A percentile compares a stretch with the other conserved stretches of the same genome.
Evolutionary conservation across 2,797 vertebrate species (phyloP).

Genomic region (Microchirus variegatus): DNA sequence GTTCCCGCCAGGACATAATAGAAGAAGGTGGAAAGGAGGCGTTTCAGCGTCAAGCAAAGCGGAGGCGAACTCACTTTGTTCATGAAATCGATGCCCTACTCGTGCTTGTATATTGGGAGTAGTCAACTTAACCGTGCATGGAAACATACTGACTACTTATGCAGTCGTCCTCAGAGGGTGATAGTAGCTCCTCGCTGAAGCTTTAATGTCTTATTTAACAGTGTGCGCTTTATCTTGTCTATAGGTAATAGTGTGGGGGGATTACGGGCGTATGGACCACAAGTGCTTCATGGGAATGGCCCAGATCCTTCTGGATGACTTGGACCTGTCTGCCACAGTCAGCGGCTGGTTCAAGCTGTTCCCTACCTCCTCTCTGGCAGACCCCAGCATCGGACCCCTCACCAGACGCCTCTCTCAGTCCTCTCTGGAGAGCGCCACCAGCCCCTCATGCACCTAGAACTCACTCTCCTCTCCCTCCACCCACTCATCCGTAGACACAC

Average conservation of each 20-base stretch:
- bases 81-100: no score
- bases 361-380: slow-evolving; percentile 96
- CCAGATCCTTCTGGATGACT: slow-evolving; percentile 96
- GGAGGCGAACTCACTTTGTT: no score
- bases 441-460: slow-evolving; percentile 92
- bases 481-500: slow-evolving; percentile 25
- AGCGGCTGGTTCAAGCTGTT: slow-evolving; percentile 99
- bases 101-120: no score
- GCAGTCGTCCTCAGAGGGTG: no score
- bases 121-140: no score
- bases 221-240: not conserved
- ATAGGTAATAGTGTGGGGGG: slow-evolving; percentile 97
- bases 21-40: no score
- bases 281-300: slow-evolving; percentile 99
- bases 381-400: slow-evolving; percentile 94
- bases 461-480: not conserved
- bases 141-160: no score
- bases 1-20: no score
- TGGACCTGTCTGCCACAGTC: slow-evolving; percentile 90
- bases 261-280: slow-evolving; percentile 99
- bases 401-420: slow-evolving; percentile 97
- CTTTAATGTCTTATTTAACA: no score
- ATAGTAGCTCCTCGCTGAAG: no score
- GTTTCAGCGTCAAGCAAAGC: no score
- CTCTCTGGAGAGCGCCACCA: slow-evolving; percentile 97